Conservation (phyloP, 2,797 vertebrate genomes). For the Dermochelys coriacea region DNA sequence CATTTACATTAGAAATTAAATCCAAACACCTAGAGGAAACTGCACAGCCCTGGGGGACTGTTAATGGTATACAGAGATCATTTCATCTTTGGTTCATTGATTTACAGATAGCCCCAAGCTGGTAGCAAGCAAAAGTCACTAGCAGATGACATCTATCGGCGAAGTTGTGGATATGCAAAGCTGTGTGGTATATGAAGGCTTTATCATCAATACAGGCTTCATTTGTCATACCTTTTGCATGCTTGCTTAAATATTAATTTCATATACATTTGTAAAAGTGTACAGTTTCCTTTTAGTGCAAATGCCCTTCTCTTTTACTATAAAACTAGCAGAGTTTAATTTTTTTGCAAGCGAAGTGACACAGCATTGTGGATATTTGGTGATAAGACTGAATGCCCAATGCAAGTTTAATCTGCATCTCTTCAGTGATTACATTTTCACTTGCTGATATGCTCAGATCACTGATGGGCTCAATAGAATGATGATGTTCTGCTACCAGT, state of each 20-base stretch:
- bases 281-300: neutral
- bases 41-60: conserved; percentile 17
- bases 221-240: neutral
- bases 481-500: neutral
- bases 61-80: conserved; percentile 5
- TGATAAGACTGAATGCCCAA: neutral
- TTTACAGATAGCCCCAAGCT: neutral
- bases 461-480: neutral
- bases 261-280: neutral
- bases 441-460: neutral
- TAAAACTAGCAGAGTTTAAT: neutral
- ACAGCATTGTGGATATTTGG: neutral
- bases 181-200: neutral
- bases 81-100: conserved; percentile 37
- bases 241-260: neutral
- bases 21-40: conserved; percentile 36
- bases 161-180: neutral
- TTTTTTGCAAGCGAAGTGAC: neutral
- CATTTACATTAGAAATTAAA: conserved; percentile 58
- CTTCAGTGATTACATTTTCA: neutral
- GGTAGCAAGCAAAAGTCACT: neutral
- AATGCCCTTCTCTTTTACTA: neutral
- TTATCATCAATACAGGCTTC: neutral
- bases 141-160: conserved; percentile 19
- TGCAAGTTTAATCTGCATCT: conserved; percentile 31